A percentile compares a stretch with the other conserved stretches of the same genome.
Conservation (phyloP, 2,888 invertebrate species). For the Cataglyphis cursor region DNA sequence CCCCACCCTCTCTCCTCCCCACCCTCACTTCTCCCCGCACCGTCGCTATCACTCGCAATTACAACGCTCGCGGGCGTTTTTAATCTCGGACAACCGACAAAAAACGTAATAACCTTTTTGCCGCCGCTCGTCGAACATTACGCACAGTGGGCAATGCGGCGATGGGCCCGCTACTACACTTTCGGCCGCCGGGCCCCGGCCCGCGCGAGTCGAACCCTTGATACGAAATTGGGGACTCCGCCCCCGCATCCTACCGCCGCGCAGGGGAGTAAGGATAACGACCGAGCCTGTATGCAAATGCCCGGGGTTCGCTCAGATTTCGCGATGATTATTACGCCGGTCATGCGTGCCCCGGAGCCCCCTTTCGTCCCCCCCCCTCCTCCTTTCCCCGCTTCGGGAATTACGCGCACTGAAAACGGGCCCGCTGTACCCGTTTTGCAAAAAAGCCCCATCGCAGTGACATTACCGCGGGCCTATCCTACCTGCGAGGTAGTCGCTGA, state of each 20-base stretch:
- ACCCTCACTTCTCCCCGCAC: constrained; percentile 47
- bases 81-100: constrained; percentile 78
- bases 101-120: constrained; percentile 79
- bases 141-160: constrained; percentile 46
- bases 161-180: background rate
- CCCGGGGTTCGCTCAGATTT: constrained; percentile 60
- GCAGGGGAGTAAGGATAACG: constrained; percentile 63
- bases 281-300: constrained; percentile 73
- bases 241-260: constrained; percentile 65
- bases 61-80: constrained; percentile 76
- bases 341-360: constrained; percentile 42
- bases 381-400: constrained; percentile 42
- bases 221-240: constrained; percentile 73
- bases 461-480: constrained; percentile 53
- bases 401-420: constrained; percentile 52
- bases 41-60: constrained; percentile 79
- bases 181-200: constrained; percentile 31
- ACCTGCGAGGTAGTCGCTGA: constrained; percentile 64
- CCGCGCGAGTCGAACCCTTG: constrained; percentile 58
- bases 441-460: constrained; percentile 57
- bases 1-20: background rate
- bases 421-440: constrained; percentile 8
- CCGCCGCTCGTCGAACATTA: constrained; percentile 63
- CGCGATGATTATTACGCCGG: constrained; percentile 62
- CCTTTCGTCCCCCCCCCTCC: background rate